Evolutionary conservation across 2,888 invertebrate genomes (phyloP), one percentile per base, ranked within the genome.

Genomic region (Polydrusus tereticollis): DNA sequence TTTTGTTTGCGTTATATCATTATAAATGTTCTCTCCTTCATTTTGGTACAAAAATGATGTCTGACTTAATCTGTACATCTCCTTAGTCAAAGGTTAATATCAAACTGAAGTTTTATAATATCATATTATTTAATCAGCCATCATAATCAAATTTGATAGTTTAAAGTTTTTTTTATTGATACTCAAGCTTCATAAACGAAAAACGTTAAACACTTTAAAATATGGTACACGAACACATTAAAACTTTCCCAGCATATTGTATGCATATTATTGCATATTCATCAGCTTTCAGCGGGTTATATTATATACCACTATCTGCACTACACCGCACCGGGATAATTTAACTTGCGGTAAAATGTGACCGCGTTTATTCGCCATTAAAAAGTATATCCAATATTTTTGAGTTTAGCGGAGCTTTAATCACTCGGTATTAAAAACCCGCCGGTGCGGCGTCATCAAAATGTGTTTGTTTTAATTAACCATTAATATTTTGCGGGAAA

Each of bases 401-500:
- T 58, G 36, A 20, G 14, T 20, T 21, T 59, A 12, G 63, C 36
- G n/a, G 14, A 33, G 20, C 10, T 47, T 50, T 63, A 29, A 50
- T 36, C 50, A 50, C 36, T 47, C 50, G 50, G 50, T 38, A 63
- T 20, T 50, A 63, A 50, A 50, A 20, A 47, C 47, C 10, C 50
- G 14, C 7, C 18, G 45, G 45, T 12, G 45, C 18, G 45, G 45
- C 16, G 45, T 62, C 45, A 62, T 29, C 45, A 29, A 21, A 23
- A 29, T 45, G 26, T 50, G 50, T 62, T 50, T 63, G 20, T 63
- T 50, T 63, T 63, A 63, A 63, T 47, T 36, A 50, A 63, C 50
- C 36, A 20, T 45, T 21, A 63, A 50, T 63, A 50, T 47, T 62
- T 33, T 14, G 29, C 18, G 29, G 14, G 23, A 50, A 10, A 12